Percentiles rank a stretch among this genome's conserved stretches.
Evolutionary conservation across 1,140 invertebrate species (phyloP).

Genomic region (Pygmarrhopalites habei): DNA sequence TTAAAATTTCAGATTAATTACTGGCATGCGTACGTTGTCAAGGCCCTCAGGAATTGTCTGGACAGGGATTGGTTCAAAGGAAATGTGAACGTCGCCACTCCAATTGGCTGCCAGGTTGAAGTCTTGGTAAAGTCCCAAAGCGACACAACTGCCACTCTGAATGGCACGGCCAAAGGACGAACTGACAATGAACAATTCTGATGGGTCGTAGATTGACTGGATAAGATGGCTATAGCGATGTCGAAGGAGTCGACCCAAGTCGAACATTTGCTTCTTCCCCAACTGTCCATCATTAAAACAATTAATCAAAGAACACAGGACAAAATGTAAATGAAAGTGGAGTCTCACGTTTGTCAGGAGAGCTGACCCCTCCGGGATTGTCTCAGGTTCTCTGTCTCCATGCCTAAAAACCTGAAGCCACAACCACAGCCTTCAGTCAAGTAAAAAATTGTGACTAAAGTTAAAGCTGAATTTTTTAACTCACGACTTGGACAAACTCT

Average conservation of each 20-base stretch:
- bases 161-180: conserved; percentile 77
- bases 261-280: conserved; percentile 11
- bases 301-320: no score
- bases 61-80: conserved; percentile 84
- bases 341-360: no score
- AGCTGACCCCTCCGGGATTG: no score
- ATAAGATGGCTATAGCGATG: conserved; percentile 3
- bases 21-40: conserved; percentile 64
- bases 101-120: conserved; percentile 61
- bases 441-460: no score
- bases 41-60: conserved; percentile 61
- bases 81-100: conserved; percentile 52
- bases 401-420: no score
- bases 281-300: no score
- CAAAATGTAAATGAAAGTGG: no score
- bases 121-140: conserved; percentile 69
- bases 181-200: background rate
- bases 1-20: conserved; percentile 23
- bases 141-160: conserved; percentile 75
- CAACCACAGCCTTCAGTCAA: no score
- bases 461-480: no score
- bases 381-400: no score
- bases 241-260: conserved; percentile 9
- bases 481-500: no score
- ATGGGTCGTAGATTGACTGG: background rate